Conservation (phyloP, 2,888 invertebrate species). For the Pseudanteris insignis region DNA sequence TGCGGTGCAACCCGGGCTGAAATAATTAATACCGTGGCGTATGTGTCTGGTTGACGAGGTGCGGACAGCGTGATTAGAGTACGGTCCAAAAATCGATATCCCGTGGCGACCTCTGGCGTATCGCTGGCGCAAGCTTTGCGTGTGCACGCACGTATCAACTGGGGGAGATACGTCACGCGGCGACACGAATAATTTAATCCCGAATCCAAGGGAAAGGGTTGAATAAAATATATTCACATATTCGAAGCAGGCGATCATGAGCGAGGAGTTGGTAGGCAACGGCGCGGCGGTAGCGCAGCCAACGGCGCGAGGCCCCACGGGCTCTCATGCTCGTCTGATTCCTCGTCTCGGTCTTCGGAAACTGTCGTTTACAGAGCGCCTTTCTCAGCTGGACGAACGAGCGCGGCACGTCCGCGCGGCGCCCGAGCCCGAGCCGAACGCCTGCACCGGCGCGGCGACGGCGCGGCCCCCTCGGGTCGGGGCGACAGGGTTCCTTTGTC, state of each 20-base stretch:
- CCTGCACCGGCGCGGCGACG: constrained; percentile 24
- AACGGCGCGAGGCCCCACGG: constrained; percentile 11
- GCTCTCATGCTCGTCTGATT: constrained; percentile 59
- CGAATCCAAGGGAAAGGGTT: constrained; percentile 62
- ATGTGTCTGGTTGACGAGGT: too few species aligned
- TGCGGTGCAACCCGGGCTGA: too few species aligned
- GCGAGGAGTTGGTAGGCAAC: constrained; percentile 51
- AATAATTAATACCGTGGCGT: too few species aligned
- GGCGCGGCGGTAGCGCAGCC: constrained; percentile 1
- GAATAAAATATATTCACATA: constrained; percentile 68
- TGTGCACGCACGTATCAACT: constrained; percentile 5
- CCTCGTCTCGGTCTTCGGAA: constrained; percentile 57
- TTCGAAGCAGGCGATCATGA: constrained; percentile 62
- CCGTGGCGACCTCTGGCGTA: background rate
- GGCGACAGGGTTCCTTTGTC: constrained; percentile 60
- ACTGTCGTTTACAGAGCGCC: constrained; percentile 54
- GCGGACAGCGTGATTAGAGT: too few species aligned
- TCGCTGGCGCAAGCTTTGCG: background rate
- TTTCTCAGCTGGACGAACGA: constrained; percentile 47
- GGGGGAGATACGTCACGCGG: constrained; percentile 9
- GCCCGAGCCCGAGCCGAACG: constrained; percentile 25
- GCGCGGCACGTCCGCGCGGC: constrained; percentile 14
- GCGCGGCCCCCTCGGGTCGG: constrained; percentile 46
- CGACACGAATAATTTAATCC: constrained; percentile 63
- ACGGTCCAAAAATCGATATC: constrained; percentile 5